Evolutionary conservation across 2,797 vertebrate species (phyloP).

Genomic region (Neomorphus geoffroyi): DNA sequence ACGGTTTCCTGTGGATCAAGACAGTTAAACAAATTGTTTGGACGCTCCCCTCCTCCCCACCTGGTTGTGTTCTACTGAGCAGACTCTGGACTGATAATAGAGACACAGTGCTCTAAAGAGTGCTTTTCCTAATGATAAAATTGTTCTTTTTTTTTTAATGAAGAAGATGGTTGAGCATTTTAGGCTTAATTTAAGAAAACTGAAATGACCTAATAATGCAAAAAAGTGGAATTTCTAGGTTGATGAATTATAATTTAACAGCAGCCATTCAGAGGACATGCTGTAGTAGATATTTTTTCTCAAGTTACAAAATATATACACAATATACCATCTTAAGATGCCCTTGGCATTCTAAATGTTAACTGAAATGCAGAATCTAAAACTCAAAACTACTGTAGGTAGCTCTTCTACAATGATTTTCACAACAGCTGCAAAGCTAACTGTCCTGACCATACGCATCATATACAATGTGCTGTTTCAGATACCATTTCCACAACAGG

Average conservation of each 20-base stretch:
- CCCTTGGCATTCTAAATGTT: slow-evolving; percentile 69
- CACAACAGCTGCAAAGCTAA: slow-evolving; percentile 70
- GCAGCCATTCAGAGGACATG: slow-evolving; percentile 70
- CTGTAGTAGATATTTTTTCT: slow-evolving; percentile 68
- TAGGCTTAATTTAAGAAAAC: slow-evolving; percentile 27
- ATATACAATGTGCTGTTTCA: slow-evolving; percentile 76
- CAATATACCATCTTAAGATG: slow-evolving; percentile 76
- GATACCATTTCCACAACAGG: slow-evolving; percentile 73
- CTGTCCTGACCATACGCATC: slow-evolving; percentile 80
- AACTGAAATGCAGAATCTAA: slow-evolving; percentile 65
- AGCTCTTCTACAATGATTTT: slow-evolving; percentile 70
- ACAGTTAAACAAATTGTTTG: slow-evolving; percentile 6
- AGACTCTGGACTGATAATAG: neutral
- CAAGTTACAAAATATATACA: slow-evolving; percentile 92
- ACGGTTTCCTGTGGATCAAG: slow-evolving; percentile 39
- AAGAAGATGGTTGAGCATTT: slow-evolving; percentile 3
- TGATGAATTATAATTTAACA: slow-evolving; percentile 78
- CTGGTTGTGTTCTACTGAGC: neutral
- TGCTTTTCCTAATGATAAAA: slow-evolving; percentile 26
- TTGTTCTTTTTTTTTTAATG: neutral
- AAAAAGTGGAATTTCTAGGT: slow-evolving; percentile 38
- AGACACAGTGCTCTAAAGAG: neutral
- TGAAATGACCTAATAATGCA: slow-evolving; percentile 34
- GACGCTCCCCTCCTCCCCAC: neutral
- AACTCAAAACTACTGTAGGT: slow-evolving; percentile 57